A percentile compares a stretch with the other conserved stretches of the same genome.
Evolutionary conservation across 1,140 invertebrate species (phyloP).

Genomic region (Pachypeltis micranthus): DNA sequence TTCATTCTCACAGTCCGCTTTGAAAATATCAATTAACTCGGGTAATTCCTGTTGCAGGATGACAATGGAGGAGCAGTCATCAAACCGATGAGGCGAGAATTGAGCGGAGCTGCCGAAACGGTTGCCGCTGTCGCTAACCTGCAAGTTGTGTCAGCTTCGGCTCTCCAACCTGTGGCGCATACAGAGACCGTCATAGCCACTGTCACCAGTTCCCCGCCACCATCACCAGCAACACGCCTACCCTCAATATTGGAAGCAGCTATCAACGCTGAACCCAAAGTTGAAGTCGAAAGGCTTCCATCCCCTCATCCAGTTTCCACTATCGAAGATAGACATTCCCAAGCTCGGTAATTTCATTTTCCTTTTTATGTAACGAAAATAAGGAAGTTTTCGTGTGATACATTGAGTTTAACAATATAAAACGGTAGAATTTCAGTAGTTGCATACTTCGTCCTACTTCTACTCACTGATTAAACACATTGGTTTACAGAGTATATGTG

Average conservation of each 20-base stretch:
- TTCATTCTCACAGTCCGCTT: not conserved
- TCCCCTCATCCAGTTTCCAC: slow-evolving; percentile 29
- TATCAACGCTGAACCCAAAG: slow-evolving; percentile 73
- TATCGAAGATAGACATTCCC: slow-evolving; percentile 28
- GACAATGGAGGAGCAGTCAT: slow-evolving; percentile 19
- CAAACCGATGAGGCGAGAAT: slow-evolving; percentile 20
- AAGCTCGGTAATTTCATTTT: too few species aligned
- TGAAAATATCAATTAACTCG: too few species aligned
- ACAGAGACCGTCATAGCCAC: slow-evolving; percentile 34
- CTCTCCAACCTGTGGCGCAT: slow-evolving; percentile 35
- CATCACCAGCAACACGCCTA: slow-evolving; percentile 33
- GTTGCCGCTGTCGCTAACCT: slow-evolving; percentile 39
- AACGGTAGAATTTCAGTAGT: not conserved
- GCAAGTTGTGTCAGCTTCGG: slow-evolving; percentile 41
- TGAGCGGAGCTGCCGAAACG: slow-evolving; percentile 32
- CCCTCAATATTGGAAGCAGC: slow-evolving; percentile 67
- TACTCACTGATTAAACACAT: slow-evolving; percentile 2
- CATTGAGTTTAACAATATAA: not conserved
- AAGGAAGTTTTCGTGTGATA: slow-evolving; percentile 2
- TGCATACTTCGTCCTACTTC: not conserved
- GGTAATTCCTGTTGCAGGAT: slow-evolving; percentile 20
- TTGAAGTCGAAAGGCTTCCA: slow-evolving; percentile 57
- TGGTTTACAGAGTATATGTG: slow-evolving; percentile 45
- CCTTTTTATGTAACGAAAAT: slow-evolving; percentile 8
- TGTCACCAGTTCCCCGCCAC: slow-evolving; percentile 32